Evolutionary conservation across 2,797 vertebrate genomes (phyloP), one percentile per base, ranked within the genome.

Genomic region (Eospalax fontanierii): DNA sequence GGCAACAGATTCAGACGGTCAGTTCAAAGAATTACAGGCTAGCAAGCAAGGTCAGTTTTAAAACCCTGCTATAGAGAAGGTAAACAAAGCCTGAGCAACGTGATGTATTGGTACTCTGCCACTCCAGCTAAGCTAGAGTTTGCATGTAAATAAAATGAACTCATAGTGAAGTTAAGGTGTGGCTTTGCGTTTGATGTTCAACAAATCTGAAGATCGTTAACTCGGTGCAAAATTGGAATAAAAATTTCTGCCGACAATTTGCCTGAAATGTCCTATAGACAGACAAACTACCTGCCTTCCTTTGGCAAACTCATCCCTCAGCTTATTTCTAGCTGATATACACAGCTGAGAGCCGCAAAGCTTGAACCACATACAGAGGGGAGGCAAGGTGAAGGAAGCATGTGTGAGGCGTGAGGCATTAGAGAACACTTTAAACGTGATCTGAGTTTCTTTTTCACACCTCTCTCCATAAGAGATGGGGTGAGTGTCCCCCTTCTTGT

Each of bases 61-160:
- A 79, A 86, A 86, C n/a, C 46, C 30, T 40, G 80, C 83, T 1
- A 33, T 8, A 92, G 10, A 76, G 40, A 65, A 87, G 43, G 57
- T 73, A 82, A 91, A 87, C 11, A 22, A 30, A 96, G 30, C 6
- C 33, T 74, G 38, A 16, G 38, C 80, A 46, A 26, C 54, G 22
- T 76, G 35, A 30, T 24, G 5, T 40, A 85, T 70, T 76, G 59
- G 9, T 1, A 78, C 38, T 3, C 4, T n/a, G 7, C 82, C 50
- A 92, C 33, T 30, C 71, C 26, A 65, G 66, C 26, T 81, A 80
- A 89, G 21, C 76, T 91, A 86, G 43, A 71, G 35, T 76, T 87
- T 81, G 12, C 81, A 71, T 87, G 21, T 33, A 85, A 94, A 76
- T 78, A 96, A n/a, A 93, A 85, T 78, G 40, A 96, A 95, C 40